Conservation (phyloP, 2,797 vertebrate species). For the Cyprinodon diabolis region DNA sequence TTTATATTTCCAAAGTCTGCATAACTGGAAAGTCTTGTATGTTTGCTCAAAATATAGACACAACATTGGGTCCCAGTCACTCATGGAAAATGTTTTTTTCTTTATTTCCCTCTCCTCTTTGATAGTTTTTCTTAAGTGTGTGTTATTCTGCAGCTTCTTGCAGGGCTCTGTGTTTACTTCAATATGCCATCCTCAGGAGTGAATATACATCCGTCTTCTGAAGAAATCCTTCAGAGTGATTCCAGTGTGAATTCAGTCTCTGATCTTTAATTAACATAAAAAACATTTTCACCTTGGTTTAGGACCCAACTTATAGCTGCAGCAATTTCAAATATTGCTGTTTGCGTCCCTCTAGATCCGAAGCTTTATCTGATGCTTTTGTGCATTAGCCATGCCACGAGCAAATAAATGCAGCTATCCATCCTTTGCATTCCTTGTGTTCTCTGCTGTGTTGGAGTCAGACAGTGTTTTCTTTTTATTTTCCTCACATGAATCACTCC, state of each 20-base stretch:
- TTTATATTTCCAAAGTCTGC: conserved; percentile 15
- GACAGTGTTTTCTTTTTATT: conserved; percentile 5
- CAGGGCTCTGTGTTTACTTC: conserved; percentile 1
- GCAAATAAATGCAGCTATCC: conserved; percentile 44
- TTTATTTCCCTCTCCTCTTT: conserved; percentile 17
- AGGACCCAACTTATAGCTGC: conserved; percentile 30
- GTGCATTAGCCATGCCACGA: conserved; percentile 57
- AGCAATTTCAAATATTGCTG: conserved; percentile 44
- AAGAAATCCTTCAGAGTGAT: conserved; percentile 51
- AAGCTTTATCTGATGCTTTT: conserved; percentile 56
- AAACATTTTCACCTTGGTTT: not conserved
- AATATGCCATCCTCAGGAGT: conserved; percentile 11
- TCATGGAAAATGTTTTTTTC: conserved; percentile 49
- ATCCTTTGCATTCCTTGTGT: conserved; percentile 53
- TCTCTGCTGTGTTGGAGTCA: conserved; percentile 40
- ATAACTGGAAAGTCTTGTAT: conserved; percentile 36
- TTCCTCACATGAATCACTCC: conserved; percentile 26
- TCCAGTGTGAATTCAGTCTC: conserved; percentile 49
- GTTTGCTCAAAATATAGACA: conserved; percentile 50
- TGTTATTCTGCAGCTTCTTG: conserved; percentile 33
- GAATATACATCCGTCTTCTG: conserved; percentile 24
- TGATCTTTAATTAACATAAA: not conserved
- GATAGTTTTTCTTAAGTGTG: conserved; percentile 5
- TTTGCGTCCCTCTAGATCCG: conserved; percentile 47
- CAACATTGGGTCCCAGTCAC: conserved; percentile 47